Conservation (phyloP, 2,113 vertebrate species). For the Erpornis zantholeuca region DNA sequence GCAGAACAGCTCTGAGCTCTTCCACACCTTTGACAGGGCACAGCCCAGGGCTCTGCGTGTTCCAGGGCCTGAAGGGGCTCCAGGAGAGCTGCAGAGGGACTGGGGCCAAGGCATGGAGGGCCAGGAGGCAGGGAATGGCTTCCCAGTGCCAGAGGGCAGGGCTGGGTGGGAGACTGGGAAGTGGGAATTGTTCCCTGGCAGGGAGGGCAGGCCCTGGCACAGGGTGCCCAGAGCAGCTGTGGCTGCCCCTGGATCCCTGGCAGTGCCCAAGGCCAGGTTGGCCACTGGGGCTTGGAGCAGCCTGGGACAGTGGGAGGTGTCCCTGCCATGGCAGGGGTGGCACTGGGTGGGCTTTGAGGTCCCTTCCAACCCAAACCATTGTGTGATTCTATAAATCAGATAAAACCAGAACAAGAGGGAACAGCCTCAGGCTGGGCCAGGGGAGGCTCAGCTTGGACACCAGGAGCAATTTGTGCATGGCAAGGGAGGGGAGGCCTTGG, state of each 20-base stretch:
- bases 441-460: background rate
- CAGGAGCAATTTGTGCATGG: background rate
- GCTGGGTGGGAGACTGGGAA: background rate
- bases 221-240: background rate
- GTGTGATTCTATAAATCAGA: background rate
- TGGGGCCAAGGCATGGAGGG: background rate
- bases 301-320: background rate
- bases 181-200: background rate
- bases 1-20: too few species aligned
- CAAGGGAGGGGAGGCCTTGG: background rate
- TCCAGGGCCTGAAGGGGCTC: background rate
- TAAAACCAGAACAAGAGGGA: background rate
- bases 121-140: background rate
- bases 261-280: background rate
- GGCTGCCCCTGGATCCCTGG: background rate
- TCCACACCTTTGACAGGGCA: background rate
- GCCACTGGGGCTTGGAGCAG: background rate
- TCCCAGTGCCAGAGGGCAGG: background rate
- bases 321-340: background rate
- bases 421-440: background rate
- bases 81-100: background rate
- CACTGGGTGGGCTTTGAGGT: background rate
- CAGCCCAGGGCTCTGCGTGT: too few species aligned
- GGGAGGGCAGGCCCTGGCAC: background rate
- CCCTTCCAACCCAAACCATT: background rate